Evolutionary conservation across 2,797 vertebrate genomes (phyloP).

Genomic region (Amphiprion clarkii): DNA sequence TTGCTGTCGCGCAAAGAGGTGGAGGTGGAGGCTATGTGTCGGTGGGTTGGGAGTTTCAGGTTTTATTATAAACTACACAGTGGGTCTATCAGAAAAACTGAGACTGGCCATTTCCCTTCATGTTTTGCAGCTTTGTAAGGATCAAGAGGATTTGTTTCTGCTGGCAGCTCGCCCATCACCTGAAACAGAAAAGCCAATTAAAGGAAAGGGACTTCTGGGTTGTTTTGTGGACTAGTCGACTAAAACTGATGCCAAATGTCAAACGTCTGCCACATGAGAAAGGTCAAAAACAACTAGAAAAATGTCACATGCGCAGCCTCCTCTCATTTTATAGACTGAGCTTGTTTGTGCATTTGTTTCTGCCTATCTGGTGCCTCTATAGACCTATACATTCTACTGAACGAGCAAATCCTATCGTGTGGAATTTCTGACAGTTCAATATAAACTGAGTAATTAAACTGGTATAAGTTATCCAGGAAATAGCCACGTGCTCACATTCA

Average conservation of each 20-base stretch:
- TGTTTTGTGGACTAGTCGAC: conserved; percentile 25
- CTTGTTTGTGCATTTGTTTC: no score
- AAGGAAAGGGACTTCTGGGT: conserved; percentile 36
- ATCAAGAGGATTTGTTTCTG: conserved; percentile 79
- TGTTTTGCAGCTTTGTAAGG: conserved; percentile 73
- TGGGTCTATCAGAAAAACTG: conserved; percentile 32
- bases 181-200: conserved; percentile 62
- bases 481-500: no score
- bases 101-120: conserved; percentile 51
- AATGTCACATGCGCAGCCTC: no score
- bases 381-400: no score
- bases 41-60: conserved; percentile 23
- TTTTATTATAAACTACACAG: conserved; percentile 57
- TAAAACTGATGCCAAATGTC: conserved; percentile 39
- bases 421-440: no score
- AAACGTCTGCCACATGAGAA: conserved; percentile 32
- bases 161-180: conserved; percentile 75
- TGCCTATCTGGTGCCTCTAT: no score
- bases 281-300: no score
- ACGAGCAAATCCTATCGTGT: no score
- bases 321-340: no score
- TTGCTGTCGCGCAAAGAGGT: conserved; percentile 55
- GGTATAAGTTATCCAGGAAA: no score
- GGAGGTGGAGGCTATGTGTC: conserved; percentile 39
- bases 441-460: no score